These are phyloP conservation scores for Acanthisitta chloris DNA, from an alignment of 2,113 vertebrate genomes.

Conservation along the genomic window DNA sequence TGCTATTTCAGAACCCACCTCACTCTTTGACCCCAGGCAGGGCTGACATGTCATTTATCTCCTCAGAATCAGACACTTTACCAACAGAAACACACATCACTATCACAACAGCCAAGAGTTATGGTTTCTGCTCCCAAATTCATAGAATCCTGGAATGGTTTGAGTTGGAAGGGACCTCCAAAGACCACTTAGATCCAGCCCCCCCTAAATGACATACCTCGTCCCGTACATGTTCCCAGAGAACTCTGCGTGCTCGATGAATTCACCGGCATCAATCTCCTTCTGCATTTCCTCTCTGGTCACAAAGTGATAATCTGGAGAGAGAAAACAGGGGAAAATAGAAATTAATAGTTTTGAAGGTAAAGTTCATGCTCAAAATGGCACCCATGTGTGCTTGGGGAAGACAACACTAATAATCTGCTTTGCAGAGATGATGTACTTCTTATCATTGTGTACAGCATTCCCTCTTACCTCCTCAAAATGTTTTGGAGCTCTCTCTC, in stretches of 20 bases:
- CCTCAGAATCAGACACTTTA: accelerated
- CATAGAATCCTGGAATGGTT: background rate
- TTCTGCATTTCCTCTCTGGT: conserved; percentile 86
- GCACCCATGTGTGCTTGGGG: accelerated
- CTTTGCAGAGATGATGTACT: background rate
- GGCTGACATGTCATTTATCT: background rate
- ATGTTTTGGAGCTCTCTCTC: background rate
- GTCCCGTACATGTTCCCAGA: conserved; percentile 96
- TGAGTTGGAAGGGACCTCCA: background rate
- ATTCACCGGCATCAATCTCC: conserved; percentile 81
- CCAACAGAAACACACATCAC: accelerated
- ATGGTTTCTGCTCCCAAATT: background rate
- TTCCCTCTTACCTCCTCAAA: background rate
- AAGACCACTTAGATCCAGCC: background rate
- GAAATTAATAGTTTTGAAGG: background rate
- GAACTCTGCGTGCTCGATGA: conserved; percentile 91
- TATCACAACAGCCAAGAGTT: background rate
- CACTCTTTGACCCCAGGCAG: background rate
- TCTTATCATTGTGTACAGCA: background rate
- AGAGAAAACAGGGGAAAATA: background rate
- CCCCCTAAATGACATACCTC: conserved; percentile 80
- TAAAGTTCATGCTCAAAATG: background rate
- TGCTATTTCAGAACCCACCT: background rate
- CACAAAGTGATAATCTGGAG: conserved; percentile 93
- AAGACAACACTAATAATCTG: background rate